Evolutionary conservation across 2,797 vertebrate genomes (phyloP), one percentile per base, ranked within the genome.

Genomic region (Diplodus puntazzo): DNA sequence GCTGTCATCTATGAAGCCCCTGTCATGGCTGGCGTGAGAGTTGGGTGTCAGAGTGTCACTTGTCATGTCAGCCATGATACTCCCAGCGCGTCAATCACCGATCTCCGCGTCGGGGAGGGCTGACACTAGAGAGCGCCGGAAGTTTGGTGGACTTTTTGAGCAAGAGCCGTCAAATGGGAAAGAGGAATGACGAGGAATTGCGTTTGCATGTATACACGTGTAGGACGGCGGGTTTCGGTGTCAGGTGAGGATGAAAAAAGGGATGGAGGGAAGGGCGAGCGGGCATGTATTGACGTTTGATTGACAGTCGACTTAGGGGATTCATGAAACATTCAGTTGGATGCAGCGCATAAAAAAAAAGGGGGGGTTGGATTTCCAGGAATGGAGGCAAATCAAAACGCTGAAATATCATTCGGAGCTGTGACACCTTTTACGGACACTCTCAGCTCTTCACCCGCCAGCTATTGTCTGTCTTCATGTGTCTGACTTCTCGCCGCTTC

Each of bases 21-120:
- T 39, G 81, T 83, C 81, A 77, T 75, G 2, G 13, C 77, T 62
- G 77, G 71, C 52, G 49, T 84, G 72, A 85, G 76, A 88, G 78
- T 69, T 49, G 63, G 72, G 80, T 87, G 84, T 87, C 82, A 85
- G 70, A 46, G 63, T 71, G 84, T 90, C 88, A 87, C 74, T 86
- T 18, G 65, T 88, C 85, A 74, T 69, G 88, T 91, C 91, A 92
- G 79, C 82, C 81, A 82, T 78, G 83, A 91, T 74, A 68, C 73
- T 43, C 76, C 79, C 25, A 27, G 25, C 5, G 62, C 60, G 82
- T 88, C 92, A 87, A 91, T 92, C 88, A 89, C 7, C 1, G 21
- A 75, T 83, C 54, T 68, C 60, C 53, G 49, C 45, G 46, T 75
- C 79, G 79, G 74, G n/a, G 62, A 46, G 53, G 68, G 63, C 70